A percentile compares a stretch with the other conserved stretches of the same genome.
These are phyloP conservation scores for Falco columbarius DNA, from an alignment of 2,797 vertebrate genomes.

Conservation along the genomic window DNA sequence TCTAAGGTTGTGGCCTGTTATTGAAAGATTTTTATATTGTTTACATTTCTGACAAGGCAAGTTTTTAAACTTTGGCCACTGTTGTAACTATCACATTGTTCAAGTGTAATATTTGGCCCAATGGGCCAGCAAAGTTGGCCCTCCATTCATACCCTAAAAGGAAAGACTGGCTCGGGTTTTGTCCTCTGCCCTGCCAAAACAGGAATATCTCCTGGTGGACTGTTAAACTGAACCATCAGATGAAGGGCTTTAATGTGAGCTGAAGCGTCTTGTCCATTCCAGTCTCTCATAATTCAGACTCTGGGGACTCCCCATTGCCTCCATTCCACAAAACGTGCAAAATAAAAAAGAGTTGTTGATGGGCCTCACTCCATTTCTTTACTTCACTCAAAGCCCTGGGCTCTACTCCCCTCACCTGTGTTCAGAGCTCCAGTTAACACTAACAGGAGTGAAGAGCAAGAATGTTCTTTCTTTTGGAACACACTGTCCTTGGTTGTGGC, in stretches of 20 bases:
- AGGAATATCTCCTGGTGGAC: not conserved
- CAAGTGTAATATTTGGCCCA: constrained; percentile 18
- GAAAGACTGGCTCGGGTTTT: not conserved
- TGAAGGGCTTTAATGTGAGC: not conserved
- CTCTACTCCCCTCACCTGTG: not conserved
- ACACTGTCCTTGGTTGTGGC: not conserved
- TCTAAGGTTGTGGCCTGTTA: not conserved
- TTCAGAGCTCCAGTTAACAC: not conserved
- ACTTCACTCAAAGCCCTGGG: not conserved
- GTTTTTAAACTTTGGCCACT: not conserved
- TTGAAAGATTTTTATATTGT: not conserved
- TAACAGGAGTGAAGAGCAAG: not conserved
- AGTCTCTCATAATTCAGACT: not conserved
- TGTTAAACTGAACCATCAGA: not conserved
- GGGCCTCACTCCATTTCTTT: not conserved
- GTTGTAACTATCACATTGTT: not conserved
- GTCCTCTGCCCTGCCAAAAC: not conserved
- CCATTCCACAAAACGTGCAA: fast-evolving
- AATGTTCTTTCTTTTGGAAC: not conserved
- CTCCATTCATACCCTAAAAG: not conserved
- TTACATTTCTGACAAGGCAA: not conserved
- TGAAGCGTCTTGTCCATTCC: not conserved
- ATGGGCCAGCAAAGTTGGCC: not conserved
- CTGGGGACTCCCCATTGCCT: not conserved
- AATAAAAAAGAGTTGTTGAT: not conserved